Base-by-base conservation (phyloP, 2,113 vertebrate genomes). In the Daubentonia madagascariensis region DNA sequence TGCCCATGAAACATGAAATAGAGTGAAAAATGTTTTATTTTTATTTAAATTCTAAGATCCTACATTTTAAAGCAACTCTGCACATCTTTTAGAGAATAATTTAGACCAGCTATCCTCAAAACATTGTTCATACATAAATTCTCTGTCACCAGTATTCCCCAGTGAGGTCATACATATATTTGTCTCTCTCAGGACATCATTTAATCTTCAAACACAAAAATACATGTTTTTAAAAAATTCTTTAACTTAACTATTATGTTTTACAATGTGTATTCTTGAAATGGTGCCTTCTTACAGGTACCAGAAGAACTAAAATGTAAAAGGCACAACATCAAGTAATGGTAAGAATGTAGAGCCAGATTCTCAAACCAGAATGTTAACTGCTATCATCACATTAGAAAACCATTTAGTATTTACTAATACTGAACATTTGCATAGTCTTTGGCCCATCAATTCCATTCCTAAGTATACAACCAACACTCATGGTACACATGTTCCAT, bases 21-120 rank as follows among this genome's bases (percentile, higher is more conserved):
- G 76, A 93, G 63, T 84, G 17, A 10, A 87, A 91, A 90, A 40
- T 59, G 17, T 65, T 73, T 70, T 85, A 22, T 85, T 96, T 94
- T 86, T 81, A 94, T 95, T 97, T 89, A 83, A 93, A 95, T 87
- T 91, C 75, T 73, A 83, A 89, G 23, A 61, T 30, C 57, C 28
- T 35, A 48, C 72, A 78, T 91, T 93, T 85, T 68, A 92, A 94
- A 86, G 68, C 86, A 93, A 96, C 37, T 88, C 70, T 91, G 85
- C 6, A 61, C 17, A 40, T 96, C 81, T 95, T 94, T 86, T 32
- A 75, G 25, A 40, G 45, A 89, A 83, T 91, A 76, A 96, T 86
- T 79, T 89, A 94, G 72, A 95, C 8, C 3, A 67, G 11, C 40
- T 48, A 43, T 70, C 57, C 54, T 87, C 57, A 73, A 94, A 91